Base-by-base conservation (phyloP, 2,113 vertebrate species). In the Cygnus atratus region DNA sequence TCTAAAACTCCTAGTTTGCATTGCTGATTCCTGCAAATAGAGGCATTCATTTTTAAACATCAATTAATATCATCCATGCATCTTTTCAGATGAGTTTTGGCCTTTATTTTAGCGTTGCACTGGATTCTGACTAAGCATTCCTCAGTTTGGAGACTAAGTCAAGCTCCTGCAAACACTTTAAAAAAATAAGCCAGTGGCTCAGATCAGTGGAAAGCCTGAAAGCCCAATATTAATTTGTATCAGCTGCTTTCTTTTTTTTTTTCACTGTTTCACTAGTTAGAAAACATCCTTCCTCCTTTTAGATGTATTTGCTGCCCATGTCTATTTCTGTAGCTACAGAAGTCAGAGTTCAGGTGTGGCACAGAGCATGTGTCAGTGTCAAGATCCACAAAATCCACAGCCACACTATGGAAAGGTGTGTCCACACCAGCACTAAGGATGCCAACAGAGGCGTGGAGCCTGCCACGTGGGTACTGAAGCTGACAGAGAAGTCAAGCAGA, bases 21-120 rank as follows among this genome's bases (percentile, higher is more conserved):
- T 99, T 99, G 99, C 98, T 98, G 98, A 99, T 99, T 98, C 96
- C 97, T 97, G 96, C 98, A 98, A 99, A 99, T 98, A 98, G 97
- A 97, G 93, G 97, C 98, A 97, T 98, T 98, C 97, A 97, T 98
- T 99, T 99, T 98, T 98, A 98, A 98, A 98, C 98, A 98, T 98
- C 98, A 98, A 98, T 98, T 98, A 97, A 94, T 97, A 97, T 96
- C 96, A 93, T 90, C 94, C 87, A 67, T 20, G 17, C 83, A 84
- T 97, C 95, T 96, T 97, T 95, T 97, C 92, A 83, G 78, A 93
- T 89, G 89, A 95, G 93, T 90, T 90, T 91, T 85, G 46, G 35
- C 92, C 90, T 96, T 72, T 92, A 92, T 90, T 96, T 92, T 77
- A 92, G 77, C 95, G 67, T 80, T 93, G 65, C 77, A 75, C 61